Conservation (phyloP, 2,797 vertebrate genomes). For the Vipera ursinii region DNA sequence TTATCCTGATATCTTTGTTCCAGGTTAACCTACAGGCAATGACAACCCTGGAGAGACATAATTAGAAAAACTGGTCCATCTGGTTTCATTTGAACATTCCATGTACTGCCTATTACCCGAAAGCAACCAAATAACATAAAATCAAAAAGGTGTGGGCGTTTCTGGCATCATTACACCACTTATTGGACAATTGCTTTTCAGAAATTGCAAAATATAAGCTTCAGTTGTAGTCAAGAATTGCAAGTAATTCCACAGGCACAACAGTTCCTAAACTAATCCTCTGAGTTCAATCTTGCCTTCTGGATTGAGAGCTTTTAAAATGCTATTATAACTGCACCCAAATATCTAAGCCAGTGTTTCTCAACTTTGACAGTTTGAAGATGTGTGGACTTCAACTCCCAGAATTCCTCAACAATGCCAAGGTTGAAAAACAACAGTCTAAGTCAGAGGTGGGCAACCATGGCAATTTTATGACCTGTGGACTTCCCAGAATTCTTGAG, state of each 20-base stretch:
- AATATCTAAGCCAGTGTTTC: background rate
- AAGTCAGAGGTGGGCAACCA: background rate
- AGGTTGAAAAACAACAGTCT: background rate
- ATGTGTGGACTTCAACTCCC: background rate
- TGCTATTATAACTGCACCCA: background rate
- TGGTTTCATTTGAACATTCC: slow-evolving; percentile 3
- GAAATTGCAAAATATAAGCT: background rate
- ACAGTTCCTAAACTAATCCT: background rate
- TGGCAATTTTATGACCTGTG: background rate
- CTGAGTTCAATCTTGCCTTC: background rate
- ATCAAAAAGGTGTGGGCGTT: background rate
- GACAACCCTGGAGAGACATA: background rate
- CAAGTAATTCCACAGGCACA: background rate
- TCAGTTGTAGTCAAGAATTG: background rate
- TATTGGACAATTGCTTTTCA: background rate
- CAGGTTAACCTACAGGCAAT: background rate
- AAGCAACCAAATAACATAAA: background rate
- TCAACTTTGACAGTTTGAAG: background rate
- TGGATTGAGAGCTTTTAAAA: background rate
- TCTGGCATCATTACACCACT: background rate
- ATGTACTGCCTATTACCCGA: background rate
- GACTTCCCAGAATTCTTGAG: background rate
- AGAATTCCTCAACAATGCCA: background rate
- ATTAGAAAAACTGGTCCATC: background rate
- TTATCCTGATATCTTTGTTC: background rate